These are phyloP conservation scores for Epicampocera succincta DNA, from an alignment of 2,888 invertebrate genomes.

Conservation along the genomic window DNA sequence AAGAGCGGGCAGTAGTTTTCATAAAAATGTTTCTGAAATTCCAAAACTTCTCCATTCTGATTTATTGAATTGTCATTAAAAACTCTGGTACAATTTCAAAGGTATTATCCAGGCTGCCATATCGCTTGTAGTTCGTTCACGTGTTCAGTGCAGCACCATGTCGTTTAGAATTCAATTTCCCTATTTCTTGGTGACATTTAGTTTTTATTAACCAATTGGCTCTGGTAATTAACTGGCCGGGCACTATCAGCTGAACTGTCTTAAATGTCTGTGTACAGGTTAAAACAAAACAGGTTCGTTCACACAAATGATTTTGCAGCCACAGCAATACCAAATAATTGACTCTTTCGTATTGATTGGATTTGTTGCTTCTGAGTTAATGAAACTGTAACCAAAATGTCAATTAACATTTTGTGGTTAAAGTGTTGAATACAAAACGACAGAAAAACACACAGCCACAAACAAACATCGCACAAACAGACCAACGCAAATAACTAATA, in stretches of 20 bases:
- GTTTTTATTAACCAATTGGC: conserved; percentile 17
- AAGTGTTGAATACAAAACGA: conserved; percentile 47
- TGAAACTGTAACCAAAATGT: conserved; percentile 55
- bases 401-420: conserved; percentile 68
- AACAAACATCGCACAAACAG: too few relatives aligned
- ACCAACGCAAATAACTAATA: neutral
- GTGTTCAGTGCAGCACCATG: too few relatives aligned
- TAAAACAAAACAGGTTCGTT: neutral
- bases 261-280: neutral
- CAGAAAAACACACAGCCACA: neutral
- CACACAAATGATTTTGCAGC: conserved; percentile 23
- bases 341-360: conserved; percentile 12
- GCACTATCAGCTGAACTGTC: neutral
- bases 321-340: conserved; percentile 25
- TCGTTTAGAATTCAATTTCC: neutral
- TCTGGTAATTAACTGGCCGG: conserved; percentile 13
- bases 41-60: too few relatives aligned
- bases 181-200: conserved; percentile 3
- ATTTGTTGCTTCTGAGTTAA: conserved; percentile 26
- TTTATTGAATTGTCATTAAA: too few relatives aligned
- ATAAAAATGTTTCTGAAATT: too few relatives aligned
- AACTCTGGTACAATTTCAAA: too few relatives aligned
- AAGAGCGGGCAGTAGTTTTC: too few relatives aligned
- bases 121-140: too few relatives aligned
- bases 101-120: too few relatives aligned